A percentile compares a stretch with the other conserved stretches of the same genome.
Conservation (phyloP, 2,888 invertebrate genomes). For the Pollenia amentaria region DNA sequence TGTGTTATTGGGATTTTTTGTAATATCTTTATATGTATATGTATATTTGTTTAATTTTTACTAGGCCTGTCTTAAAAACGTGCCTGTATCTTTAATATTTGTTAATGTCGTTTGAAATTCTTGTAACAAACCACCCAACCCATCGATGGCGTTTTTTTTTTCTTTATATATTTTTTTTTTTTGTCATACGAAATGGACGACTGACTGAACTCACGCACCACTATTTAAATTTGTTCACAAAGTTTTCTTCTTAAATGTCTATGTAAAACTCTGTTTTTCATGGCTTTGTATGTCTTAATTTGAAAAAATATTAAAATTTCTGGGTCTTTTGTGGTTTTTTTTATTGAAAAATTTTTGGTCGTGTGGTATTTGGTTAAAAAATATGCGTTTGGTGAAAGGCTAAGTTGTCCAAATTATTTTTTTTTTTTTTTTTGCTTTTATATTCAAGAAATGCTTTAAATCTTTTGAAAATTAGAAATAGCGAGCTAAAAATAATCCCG, state of each 20-base stretch:
- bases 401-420: neutral
- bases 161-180: conserved; percentile 14
- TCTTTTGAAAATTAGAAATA: too few relatives aligned
- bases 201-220: conserved; percentile 62
- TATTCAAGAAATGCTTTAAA: neutral
- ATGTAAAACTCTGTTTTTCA: conserved; percentile 13
- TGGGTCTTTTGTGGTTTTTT: conserved; percentile 31
- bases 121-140: conserved; percentile 61
- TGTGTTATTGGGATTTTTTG: conserved; percentile 41
- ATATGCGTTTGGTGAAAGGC: conserved; percentile 47
- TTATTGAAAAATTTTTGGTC: neutral
- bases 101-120: conserved; percentile 40
- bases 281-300: conserved; percentile 12
- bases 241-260: neutral
- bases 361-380: conserved; percentile 8
- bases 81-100: conserved; percentile 44
- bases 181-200: conserved; percentile 65
- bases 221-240: conserved; percentile 18
- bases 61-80: conserved; percentile 55
- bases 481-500: too few relatives aligned
- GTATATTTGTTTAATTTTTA: neutral
- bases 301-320: conserved; percentile 1
- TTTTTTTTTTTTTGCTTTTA: too few relatives aligned
- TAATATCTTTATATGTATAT: too few relatives aligned
- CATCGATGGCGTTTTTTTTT: conserved; percentile 26